Percentiles rank a stretch among this genome's conserved stretches.
Conservation (phyloP, 2,797 vertebrate genomes). For the Oreochromis mossambicus region DNA sequence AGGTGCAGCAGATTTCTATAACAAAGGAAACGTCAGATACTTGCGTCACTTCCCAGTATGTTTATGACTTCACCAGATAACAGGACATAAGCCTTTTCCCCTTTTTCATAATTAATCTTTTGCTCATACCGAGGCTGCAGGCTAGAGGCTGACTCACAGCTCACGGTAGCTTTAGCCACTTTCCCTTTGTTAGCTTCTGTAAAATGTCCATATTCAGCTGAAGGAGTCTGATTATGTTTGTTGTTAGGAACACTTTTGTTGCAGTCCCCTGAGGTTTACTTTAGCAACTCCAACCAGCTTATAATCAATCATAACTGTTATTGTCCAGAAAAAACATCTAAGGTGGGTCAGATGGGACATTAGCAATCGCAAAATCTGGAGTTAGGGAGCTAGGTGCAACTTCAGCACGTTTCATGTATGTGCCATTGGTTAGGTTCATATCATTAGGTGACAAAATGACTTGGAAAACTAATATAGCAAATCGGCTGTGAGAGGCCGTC, state of each 20-base stretch:
- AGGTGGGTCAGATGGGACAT: background rate
- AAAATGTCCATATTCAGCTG: background rate
- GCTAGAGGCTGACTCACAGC: background rate
- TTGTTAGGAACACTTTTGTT: background rate
- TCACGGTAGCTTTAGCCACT: background rate
- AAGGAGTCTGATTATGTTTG: background rate
- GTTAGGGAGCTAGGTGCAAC: background rate
- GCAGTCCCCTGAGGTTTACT: background rate
- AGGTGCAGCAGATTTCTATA: background rate
- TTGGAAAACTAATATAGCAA: no score
- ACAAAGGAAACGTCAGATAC: background rate
- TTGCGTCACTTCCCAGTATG: background rate
- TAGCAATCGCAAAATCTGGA: background rate
- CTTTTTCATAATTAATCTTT: background rate
- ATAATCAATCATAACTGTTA: background rate
- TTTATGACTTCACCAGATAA: background rate
- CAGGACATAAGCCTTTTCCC: background rate
- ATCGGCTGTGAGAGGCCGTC: background rate
- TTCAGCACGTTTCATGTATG: background rate
- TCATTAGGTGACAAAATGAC: no score
- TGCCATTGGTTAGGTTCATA: background rate
- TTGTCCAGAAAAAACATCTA: background rate
- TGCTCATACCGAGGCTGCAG: background rate
- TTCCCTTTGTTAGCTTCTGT: background rate
- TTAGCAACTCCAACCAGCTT: background rate